Base-by-base conservation (phyloP, 2,797 vertebrate genomes). In the Pantherophis vulpinus region DNA sequence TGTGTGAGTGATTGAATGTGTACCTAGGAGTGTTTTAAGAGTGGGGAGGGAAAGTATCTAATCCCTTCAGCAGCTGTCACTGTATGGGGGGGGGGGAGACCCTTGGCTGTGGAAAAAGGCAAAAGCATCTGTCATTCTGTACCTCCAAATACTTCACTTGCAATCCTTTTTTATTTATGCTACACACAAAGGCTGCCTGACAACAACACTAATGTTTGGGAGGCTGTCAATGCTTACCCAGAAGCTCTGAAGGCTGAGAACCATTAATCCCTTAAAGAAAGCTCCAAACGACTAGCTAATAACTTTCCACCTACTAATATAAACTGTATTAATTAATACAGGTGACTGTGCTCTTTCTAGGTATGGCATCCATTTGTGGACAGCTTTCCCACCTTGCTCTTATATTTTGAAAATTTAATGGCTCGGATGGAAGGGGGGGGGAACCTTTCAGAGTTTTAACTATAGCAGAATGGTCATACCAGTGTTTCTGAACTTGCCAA, bases 221-320 rank as follows among this genome's bases (percentile, higher is more conserved):
- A 94, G 61, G 88, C 79, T 95, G 70, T 56, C 91, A 25, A 59
- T 37, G 74, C 89, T 87, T 95, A 88, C 55, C 89, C 61, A 70
- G 93, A 92, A 94, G 91, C 89, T 0, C 56, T 29, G 79, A 51
- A 14, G 91, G 10, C 94, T 18, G 92, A 92, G 94, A 95, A 96
- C 92, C 88, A 93, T 89, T 95, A 95, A 96, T 87, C 14, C 60
- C 3, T 91, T 89, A 63, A 87, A 2, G 94, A 92, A 66, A 51
- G 91, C 59, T 88, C 94, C 92, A 93, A 94, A 12, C 3, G 94
- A 74, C 32, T 94, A 10, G 47, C 42, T 87, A 91, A 56, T 51
- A 94, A 90, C 63, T 16, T 74, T 47, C 66, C 37, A 12, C 93
- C 55, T 87, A 42, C 51, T 86, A 90, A 5, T 32, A n/a, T 55